Evolutionary conservation across 2,113 vertebrate genomes (phyloP).

Genomic region (Seriola aureovittata): DNA sequence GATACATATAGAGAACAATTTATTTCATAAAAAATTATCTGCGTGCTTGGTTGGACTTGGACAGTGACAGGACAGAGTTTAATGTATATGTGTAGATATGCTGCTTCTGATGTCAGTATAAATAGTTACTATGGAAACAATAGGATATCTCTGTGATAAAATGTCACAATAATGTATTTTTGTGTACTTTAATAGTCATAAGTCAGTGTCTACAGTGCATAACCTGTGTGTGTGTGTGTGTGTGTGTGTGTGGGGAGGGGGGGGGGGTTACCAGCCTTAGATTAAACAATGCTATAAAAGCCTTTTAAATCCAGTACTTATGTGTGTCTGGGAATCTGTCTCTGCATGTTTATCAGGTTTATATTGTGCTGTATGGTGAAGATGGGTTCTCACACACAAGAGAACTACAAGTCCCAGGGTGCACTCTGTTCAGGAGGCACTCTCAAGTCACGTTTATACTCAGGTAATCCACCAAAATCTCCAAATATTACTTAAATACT

Average conservation of each 20-base stretch:
- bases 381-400: slow-evolving; percentile 83
- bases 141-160: neutral
- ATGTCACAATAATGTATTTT: neutral
- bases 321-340: neutral
- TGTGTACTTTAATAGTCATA: neutral
- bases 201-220: neutral
- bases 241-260: neutral
- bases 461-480: slow-evolving; percentile 78
- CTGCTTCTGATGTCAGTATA: slow-evolving; percentile 84
- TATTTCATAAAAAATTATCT: no score
- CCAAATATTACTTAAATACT: neutral
- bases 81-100: slow-evolving; percentile 43
- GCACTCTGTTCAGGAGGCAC: slow-evolving; percentile 85
- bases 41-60: slow-evolving; percentile 79
- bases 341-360: slow-evolving; percentile 77
- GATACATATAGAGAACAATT: no score
- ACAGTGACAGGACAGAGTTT: slow-evolving; percentile 84
- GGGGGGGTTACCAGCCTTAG: neutral
- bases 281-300: neutral
- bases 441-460: slow-evolving; percentile 88
- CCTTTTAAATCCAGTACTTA: neutral
- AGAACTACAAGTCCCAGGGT: slow-evolving; percentile 83
- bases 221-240: slow-evolving; percentile 5
- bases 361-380: slow-evolving; percentile 85
- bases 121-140: slow-evolving; percentile 81